Base-by-base conservation (phyloP, 2,113 vertebrate species). In the Alexandromys fortis region DNA sequence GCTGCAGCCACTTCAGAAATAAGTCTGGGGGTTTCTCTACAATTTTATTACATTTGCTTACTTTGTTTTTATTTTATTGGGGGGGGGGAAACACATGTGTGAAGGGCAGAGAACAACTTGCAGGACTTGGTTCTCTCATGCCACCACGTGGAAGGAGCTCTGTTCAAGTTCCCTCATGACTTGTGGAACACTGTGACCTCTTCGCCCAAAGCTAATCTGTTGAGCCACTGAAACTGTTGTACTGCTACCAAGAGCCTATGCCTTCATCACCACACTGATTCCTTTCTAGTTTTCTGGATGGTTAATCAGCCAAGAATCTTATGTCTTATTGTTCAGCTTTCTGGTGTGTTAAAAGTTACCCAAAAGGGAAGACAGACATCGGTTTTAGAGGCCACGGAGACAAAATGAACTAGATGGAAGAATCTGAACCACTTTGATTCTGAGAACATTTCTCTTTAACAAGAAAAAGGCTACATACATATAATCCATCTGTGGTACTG, bases 221-320 rank as follows among this genome's bases (percentile, higher is more conserved):
- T 35, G 33, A n/a, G 47, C 14, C 7, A 33, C 77, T 26, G 13
- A 45, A 1, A 16, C 1, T 12, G 17, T 0, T 35, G 30, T 13
- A 9, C 21, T 45, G 38, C 42, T 63, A 5, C 28, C 12, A 19
- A 5, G n/a, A 52, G 72, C 52, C 38, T 13, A 35, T 13, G 9
- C 17, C 13, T 26, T 26, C 21, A 9, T 13, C 6, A 26, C 4
- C 12, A 4, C 2, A 5, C 19, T 8, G 2, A 22, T 24, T 77
- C 38, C 49, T 95, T 47, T 45, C 7, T 9, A 9, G 55, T 26
- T 47, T 70, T 73, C 38, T 52, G 52, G 13, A 78, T 17, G 14
- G 8, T 24, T 12, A 35, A 58, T 24, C 28, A 24, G 33, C 28
- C 86, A 33, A 52, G 14, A 75, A 47, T n/a, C 55, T 52, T 65